Conservation (phyloP, 37 sponge, comb jelly and placozoan species). For the Tethya wilhelma region DNA sequence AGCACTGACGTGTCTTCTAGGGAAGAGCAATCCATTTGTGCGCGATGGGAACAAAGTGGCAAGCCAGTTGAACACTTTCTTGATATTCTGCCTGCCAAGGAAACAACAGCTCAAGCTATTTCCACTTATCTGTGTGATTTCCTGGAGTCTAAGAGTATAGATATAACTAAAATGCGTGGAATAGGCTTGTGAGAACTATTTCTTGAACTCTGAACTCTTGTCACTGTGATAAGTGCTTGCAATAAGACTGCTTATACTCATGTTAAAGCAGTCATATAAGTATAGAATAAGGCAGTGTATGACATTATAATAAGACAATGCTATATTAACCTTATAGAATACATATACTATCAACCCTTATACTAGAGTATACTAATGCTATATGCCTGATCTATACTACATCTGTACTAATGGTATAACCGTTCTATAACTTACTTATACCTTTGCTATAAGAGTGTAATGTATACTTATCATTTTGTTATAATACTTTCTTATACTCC, state of each 20-base stretch:
- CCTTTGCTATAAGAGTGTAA: not conserved
- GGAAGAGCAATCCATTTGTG: constrained; percentile 46
- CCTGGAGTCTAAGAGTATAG: constrained; percentile 26
- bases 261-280: not conserved
- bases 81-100: constrained; percentile 17
- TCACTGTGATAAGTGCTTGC: no score
- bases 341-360: not conserved
- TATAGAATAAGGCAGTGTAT: not conserved
- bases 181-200: not conserved
- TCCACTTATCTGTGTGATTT: constrained; percentile 23
- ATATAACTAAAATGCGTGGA: constrained; percentile 28
- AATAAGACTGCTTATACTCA: not conserved
- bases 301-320: not conserved
- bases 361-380: not conserved
- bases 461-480: not conserved
- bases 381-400: no score
- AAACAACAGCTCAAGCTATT: constrained; percentile 29
- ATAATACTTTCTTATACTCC: not conserved
- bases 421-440: not conserved
- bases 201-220: no score
- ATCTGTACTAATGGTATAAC: not conserved
- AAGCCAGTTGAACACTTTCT: constrained; percentile 44
- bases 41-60: constrained; percentile 3
- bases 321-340: not conserved
- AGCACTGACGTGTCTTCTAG: constrained; percentile 35